Percentiles rank a stretch among this genome's conserved stretches.
These are phyloP conservation scores for Galendromus occidentalis DNA, from an alignment of 1,140 invertebrate genomes.

Conservation along the genomic window DNA sequence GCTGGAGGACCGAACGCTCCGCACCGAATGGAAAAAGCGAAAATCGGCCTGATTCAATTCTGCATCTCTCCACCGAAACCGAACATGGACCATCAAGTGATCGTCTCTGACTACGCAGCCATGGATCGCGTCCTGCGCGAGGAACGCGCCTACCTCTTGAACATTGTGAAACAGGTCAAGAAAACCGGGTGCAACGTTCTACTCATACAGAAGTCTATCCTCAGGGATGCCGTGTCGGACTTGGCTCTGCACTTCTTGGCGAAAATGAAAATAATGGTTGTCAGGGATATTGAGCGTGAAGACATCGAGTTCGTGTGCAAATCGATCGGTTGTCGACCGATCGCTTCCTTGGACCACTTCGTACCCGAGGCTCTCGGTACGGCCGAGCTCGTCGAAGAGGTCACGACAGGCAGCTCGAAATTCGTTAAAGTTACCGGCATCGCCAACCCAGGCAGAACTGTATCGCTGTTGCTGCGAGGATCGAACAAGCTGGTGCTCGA, in stretches of 20 bases:
- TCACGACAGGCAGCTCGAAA: slow-evolving; percentile 66
- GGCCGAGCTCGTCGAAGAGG: slow-evolving; percentile 87
- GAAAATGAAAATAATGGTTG: slow-evolving; percentile 97
- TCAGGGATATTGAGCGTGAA: slow-evolving; percentile 93
- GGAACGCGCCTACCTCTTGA: slow-evolving; percentile 90
- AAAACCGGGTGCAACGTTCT: slow-evolving; percentile 94
- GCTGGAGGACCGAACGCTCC: slow-evolving; percentile 70
- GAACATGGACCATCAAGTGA: slow-evolving; percentile 93
- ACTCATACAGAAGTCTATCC: slow-evolving; percentile 93
- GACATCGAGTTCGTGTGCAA: slow-evolving; percentile 95
- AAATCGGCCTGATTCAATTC: slow-evolving; percentile 97
- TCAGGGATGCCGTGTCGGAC: slow-evolving; percentile 88
- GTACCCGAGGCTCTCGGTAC: slow-evolving; percentile 65
- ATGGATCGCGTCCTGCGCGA: slow-evolving; percentile 98
- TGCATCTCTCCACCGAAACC: slow-evolving; percentile 99
- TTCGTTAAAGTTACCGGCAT: slow-evolving; percentile 80
- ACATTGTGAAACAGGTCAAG: slow-evolving; percentile 97
- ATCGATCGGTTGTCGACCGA: slow-evolving; percentile 72
- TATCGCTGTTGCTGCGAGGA: slow-evolving; percentile 79
- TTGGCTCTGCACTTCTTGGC: slow-evolving; percentile 92
- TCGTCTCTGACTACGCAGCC: slow-evolving; percentile 93
- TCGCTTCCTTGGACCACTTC: slow-evolving; percentile 97
- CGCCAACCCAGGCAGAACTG: slow-evolving; percentile 63
- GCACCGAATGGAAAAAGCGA: slow-evolving; percentile 83
- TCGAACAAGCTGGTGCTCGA: slow-evolving; percentile 90